Percentiles rank a stretch among this genome's conserved stretches.
Evolutionary conservation across 2,113 vertebrate species (phyloP).

Genomic region (Sinocyclocheilus maitianheensis): DNA sequence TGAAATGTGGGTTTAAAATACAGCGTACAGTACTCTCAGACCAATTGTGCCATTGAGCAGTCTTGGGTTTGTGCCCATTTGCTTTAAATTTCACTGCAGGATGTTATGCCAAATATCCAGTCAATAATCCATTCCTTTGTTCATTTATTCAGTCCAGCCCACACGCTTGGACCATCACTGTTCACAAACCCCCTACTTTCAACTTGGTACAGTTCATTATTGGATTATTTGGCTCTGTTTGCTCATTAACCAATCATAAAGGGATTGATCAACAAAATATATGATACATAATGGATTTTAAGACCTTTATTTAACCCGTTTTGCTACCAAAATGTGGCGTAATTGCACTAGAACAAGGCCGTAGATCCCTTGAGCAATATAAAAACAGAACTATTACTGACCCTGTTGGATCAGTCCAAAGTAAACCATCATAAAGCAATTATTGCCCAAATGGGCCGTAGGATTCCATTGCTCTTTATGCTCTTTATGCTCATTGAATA

Average conservation of each 20-base stretch:
- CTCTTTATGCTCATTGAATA: constrained; percentile 18
- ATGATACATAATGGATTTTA: neutral
- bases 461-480: neutral
- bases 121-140: constrained; percentile 19
- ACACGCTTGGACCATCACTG: neutral
- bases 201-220: constrained; percentile 19
- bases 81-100: constrained; percentile 30
- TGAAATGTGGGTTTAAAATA: constrained; percentile 28
- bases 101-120: constrained; percentile 17
- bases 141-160: constrained; percentile 16
- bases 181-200: neutral
- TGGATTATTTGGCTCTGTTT: neutral
- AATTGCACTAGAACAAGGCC: neutral
- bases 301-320: neutral
- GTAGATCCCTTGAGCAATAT: neutral
- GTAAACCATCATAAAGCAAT: constrained; percentile 1
- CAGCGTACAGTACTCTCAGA: neutral
- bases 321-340: no score
- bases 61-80: constrained; percentile 2
- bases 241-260: constrained; percentile 1
- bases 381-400: neutral
- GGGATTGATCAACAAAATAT: neutral
- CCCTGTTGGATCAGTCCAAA: neutral
- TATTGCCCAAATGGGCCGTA: neutral
- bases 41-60: neutral